phyloP scores from a whole-genome alignment of 2,888 invertebrate genomes.

The Resseliella maxima region DNA sequence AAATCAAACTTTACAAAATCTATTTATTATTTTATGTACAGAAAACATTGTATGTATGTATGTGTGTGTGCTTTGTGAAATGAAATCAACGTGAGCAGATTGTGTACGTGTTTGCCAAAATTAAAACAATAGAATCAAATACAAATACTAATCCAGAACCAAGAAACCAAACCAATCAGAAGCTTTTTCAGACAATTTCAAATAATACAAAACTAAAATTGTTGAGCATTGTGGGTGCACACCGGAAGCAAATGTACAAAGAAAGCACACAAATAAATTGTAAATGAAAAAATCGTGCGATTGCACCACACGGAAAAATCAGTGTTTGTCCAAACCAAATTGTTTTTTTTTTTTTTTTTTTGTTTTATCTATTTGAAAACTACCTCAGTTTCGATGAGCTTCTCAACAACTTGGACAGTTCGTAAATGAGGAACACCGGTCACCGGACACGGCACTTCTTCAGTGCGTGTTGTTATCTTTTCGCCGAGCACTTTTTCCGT shows the following conservation, averaged over 20 bases:
- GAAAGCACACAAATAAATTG: not conserved
- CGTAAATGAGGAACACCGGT: constrained; percentile 88
- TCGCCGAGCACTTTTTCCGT: constrained; percentile 90
- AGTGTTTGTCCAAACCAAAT: constrained; percentile 28
- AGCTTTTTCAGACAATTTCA: too few relatives aligned
- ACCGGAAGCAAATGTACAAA: constrained; percentile 1
- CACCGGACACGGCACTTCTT: constrained; percentile 87
- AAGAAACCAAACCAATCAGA: too few relatives aligned
- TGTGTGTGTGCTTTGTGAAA: too few relatives aligned
- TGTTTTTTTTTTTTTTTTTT: not conserved
- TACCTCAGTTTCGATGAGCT: constrained; percentile 97
- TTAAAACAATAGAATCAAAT: not conserved
- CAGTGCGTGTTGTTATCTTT: constrained; percentile 86
- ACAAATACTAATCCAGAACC: not conserved
- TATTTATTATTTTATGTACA: not conserved
- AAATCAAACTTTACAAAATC: not conserved
- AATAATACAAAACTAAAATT: not conserved
- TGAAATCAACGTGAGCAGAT: not conserved
- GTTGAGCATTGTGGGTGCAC: not conserved
- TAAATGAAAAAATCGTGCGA: not conserved
- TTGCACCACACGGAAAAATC: constrained; percentile 27
- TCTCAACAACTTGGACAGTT: constrained; percentile 94
- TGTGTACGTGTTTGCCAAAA: not conserved
- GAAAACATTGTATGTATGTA: too few relatives aligned
- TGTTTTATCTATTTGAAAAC: constrained; percentile 59